A percentile compares a stretch with the other conserved stretches of the same genome.
Evolutionary conservation across 2,113 vertebrate species (phyloP).

Genomic region (Petaurus breviceps): DNA sequence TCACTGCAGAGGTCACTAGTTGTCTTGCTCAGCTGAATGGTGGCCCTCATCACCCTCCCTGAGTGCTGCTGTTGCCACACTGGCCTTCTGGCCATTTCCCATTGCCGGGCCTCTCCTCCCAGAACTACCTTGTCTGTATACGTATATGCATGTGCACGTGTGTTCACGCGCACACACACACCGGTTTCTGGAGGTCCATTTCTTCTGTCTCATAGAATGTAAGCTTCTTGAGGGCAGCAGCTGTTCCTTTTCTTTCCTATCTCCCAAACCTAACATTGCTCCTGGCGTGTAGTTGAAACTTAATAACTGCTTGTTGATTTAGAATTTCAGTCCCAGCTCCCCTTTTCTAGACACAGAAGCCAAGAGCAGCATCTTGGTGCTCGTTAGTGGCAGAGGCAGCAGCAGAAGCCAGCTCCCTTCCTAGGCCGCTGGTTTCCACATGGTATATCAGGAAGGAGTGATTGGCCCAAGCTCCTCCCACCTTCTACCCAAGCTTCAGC

Average conservation of each 20-base stretch:
- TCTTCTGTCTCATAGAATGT: too few relatives aligned
- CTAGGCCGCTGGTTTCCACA: not conserved
- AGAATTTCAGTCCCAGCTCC: not conserved
- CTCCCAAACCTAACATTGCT: not conserved
- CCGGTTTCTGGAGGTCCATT: too few relatives aligned
- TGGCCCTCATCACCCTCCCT: too few relatives aligned
- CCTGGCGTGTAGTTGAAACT: not conserved
- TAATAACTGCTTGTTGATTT: not conserved
- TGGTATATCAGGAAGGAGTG: too few relatives aligned
- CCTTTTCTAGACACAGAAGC: not conserved
- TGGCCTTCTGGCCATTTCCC: too few relatives aligned
- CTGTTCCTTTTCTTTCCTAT: not conserved
- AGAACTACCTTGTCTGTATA: not conserved
- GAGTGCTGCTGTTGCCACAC: not conserved
- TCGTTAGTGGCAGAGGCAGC: not conserved
- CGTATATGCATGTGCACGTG: not conserved
- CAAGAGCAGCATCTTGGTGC: not conserved
- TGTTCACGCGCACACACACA: too few relatives aligned
- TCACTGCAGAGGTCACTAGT: not conserved
- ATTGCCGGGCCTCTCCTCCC: too few relatives aligned
- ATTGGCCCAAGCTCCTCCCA: not conserved
- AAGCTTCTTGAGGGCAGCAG: not conserved
- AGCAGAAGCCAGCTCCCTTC: not conserved
- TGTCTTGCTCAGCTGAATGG: too few relatives aligned
- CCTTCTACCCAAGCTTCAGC: not conserved